These are phyloP conservation scores for Exocentrus adspersus DNA, from an alignment of 2,888 invertebrate genomes.

Conservation along the genomic window DNA sequence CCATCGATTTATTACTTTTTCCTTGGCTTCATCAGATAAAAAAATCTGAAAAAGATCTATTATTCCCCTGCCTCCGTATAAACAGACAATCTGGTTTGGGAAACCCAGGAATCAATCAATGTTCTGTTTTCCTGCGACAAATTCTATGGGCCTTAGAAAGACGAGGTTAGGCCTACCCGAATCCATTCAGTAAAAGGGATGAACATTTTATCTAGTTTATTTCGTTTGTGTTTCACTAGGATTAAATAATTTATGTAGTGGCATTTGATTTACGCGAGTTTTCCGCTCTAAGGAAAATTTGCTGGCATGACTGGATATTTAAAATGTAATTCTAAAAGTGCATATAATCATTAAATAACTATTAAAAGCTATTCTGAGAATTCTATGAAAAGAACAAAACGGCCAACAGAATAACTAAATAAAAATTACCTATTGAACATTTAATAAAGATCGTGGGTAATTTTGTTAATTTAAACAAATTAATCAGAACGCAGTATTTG, in stretches of 20 bases:
- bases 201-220: slow-evolving; percentile 5
- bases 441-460: too few relatives aligned
- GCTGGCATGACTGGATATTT: too few relatives aligned
- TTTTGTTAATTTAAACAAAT: too few relatives aligned
- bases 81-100: slow-evolving; percentile 5
- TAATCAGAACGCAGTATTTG: too few relatives aligned
- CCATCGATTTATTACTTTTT: background rate
- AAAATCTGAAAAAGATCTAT: background rate
- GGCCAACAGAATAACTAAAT: too few relatives aligned
- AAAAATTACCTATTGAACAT: too few relatives aligned
- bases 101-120: slow-evolving; percentile 17
- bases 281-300: too few relatives aligned
- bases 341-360: too few relatives aligned
- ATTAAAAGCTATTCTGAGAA: too few relatives aligned
- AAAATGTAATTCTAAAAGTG: too few relatives aligned
- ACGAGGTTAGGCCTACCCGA: slow-evolving; percentile 7
- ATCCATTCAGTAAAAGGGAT: slow-evolving; percentile 11
- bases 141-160: slow-evolving; percentile 7
- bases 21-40: background rate
- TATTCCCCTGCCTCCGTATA: background rate
- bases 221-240: slow-evolving; percentile 3
- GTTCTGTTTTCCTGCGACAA: slow-evolving; percentile 6
- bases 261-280: background rate
- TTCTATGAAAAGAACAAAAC: too few relatives aligned
- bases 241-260: slow-evolving; percentile 2